Base-by-base conservation (phyloP, 2,888 invertebrate species). In the Chesias legatella region DNA sequence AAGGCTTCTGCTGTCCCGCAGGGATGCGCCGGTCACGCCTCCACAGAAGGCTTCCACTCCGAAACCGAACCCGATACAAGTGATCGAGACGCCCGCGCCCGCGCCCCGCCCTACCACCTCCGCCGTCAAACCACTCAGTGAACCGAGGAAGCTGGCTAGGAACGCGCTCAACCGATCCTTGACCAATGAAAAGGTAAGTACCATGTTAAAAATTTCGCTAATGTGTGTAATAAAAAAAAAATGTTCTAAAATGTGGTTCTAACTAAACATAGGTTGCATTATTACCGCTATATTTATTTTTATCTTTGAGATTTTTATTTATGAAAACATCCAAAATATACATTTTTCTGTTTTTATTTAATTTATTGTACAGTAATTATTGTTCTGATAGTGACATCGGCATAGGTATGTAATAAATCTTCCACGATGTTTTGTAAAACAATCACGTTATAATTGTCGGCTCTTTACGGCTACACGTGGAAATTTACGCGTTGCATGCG, bases 71-170 rank as follows among this genome's bases (percentile, higher is more conserved):
- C 56, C 49, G 7, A 30, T 53, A 20, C 70, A 62, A 32, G 43
- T 61, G 29, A 57, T 53, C 8, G 81, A 82, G 1, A 78, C 79
- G 4, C 81, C 82, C 4, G 78, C 68, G 53, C 55, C 79, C 0
- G 78, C 79, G 4, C 81, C 82, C 4, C 78, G 69, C 53, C 55
- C 79, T 0, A 73, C 73, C 41, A 73, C 79, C 7, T 77, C 83
- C 1, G 55, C 68, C 9, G 67, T 68, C 1, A 73, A 64, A 50
- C 48, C 56, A 21, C 42, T 50, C 6, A 63, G 48, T 44, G 83
- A 81, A 48, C 67, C 75, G 4, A 72, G 74, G 21, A 83, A 83
- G 53, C 49, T 68, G 9, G 56, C 60, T 27, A 65, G 79, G 20
- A 50, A 23, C 10, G 48, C 67, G 9, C 58, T 74, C 4, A 79